phyloP scores from a whole-genome alignment of 35 echinoderm and acorn worm genomes.

The Lytechinus variegatus region DNA sequence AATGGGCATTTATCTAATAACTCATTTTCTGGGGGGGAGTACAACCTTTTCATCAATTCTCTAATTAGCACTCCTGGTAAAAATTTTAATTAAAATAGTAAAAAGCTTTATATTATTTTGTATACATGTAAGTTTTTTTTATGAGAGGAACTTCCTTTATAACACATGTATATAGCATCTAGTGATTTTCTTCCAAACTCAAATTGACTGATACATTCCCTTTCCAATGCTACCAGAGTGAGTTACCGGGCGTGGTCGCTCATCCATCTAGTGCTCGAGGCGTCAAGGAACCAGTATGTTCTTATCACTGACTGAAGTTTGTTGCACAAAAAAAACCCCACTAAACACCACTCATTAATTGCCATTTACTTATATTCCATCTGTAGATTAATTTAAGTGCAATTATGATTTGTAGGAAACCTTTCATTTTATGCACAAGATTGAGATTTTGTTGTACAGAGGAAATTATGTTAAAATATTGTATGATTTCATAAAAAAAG shows the following conservation, averaged over 20 bases:
- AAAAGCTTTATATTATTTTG: no score
- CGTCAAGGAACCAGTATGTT: slow-evolving; percentile 51
- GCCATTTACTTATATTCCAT: not conserved
- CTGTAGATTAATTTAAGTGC: not conserved
- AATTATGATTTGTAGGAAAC: not conserved
- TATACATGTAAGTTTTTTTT: no score
- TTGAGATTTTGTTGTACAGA: not conserved
- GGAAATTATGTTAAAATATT: not conserved
- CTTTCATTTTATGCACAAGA: not conserved
- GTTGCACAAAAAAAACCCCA: not conserved
- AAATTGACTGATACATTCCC: not conserved
- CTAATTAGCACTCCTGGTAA: no score
- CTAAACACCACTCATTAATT: not conserved
- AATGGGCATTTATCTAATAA: no score
- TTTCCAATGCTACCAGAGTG: slow-evolving; percentile 7
- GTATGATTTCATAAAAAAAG: no score
- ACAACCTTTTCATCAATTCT: no score
- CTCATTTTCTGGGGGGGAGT: no score
- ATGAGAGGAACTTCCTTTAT: not conserved
- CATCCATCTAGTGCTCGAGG: slow-evolving; percentile 39
- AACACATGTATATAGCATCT: not conserved
- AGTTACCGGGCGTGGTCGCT: slow-evolving; percentile 44
- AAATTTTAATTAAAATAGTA: no score
- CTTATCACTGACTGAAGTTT: not conserved
- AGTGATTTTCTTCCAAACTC: no score